Evolutionary conservation across 2,797 vertebrate genomes (phyloP).

Genomic region (Sciurus carolinensis): DNA sequence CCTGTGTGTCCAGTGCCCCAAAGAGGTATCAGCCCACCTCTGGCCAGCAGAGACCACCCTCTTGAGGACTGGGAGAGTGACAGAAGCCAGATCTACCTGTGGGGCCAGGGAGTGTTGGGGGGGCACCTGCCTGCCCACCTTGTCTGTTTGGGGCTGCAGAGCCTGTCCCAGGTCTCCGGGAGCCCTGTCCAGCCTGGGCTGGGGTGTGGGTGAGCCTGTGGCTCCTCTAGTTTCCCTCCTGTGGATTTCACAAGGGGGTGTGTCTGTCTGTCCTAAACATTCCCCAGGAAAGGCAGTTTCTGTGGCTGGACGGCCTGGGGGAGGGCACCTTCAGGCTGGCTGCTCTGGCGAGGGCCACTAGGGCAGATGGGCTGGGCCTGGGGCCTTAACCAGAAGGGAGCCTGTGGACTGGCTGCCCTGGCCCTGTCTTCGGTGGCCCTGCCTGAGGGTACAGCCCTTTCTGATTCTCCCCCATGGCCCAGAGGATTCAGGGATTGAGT

Average conservation of each 20-base stretch:
- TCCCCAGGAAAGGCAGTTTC: neutral
- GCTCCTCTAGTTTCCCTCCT: neutral
- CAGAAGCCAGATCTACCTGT: neutral
- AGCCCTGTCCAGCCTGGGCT: neutral
- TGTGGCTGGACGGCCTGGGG: neutral
- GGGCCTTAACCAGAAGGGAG: neutral
- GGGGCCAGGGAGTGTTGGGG: neutral
- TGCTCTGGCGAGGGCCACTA: neutral
- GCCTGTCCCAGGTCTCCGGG: neutral
- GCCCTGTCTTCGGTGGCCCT: neutral
- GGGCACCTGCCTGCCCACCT: neutral
- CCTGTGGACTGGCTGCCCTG: neutral
- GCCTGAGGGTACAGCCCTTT: no score
- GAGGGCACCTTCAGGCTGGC: neutral
- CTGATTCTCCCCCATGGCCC: neutral
- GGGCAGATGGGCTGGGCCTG: no score
- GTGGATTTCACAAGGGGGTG: neutral
- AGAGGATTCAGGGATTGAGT: neutral
- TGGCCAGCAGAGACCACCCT: neutral
- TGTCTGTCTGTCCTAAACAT: neutral
- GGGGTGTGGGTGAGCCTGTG: neutral
- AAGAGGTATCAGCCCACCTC: neutral
- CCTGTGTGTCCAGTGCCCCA: neutral
- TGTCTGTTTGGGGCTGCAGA: neutral
- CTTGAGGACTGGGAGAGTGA: no score